These are phyloP conservation scores for Syngnathus typhle DNA, from an alignment of 2,113 vertebrate genomes.

Conservation along the genomic window DNA sequence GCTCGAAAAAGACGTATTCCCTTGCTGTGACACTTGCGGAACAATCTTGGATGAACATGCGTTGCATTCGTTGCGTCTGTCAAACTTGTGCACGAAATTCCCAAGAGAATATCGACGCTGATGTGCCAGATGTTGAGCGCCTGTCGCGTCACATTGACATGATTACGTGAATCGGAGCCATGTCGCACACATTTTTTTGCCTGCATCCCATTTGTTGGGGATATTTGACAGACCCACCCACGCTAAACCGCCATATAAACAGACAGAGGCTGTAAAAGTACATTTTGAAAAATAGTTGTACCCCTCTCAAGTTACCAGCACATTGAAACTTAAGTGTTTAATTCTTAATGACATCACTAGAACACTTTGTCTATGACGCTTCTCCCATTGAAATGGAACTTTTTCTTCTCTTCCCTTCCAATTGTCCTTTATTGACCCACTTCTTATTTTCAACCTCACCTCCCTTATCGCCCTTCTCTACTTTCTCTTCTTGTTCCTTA, in stretches of 20 bases:
- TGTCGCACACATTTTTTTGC: not conserved
- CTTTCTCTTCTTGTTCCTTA: not conserved
- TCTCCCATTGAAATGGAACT: constrained; percentile 7
- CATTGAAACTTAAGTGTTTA: not conserved
- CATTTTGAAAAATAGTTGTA: not conserved
- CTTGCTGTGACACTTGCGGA: constrained; percentile 8
- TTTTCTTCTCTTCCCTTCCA: constrained; percentile 4
- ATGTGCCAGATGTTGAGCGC: not conserved
- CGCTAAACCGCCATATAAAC: not conserved
- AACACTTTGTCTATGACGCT: constrained; percentile 4
- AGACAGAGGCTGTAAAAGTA: not conserved
- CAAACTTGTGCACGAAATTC: constrained; percentile 16
- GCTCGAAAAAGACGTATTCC: constrained; percentile 17
- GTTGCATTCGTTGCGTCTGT: constrained; percentile 9
- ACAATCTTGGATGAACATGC: constrained; percentile 10
- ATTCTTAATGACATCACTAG: constrained; percentile 10
- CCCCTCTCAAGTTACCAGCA: too few species aligned
- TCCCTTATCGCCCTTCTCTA: not conserved
- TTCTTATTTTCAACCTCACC: not conserved
- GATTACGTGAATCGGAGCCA: not conserved
- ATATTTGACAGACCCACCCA: not conserved
- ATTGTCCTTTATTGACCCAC: not conserved
- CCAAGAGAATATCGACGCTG: not conserved
- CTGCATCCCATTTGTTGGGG: not conserved
- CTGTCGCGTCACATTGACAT: not conserved